phyloP scores from a whole-genome alignment of 1,140 invertebrate genomes.

The Drosophila pseudoananassae region DNA sequence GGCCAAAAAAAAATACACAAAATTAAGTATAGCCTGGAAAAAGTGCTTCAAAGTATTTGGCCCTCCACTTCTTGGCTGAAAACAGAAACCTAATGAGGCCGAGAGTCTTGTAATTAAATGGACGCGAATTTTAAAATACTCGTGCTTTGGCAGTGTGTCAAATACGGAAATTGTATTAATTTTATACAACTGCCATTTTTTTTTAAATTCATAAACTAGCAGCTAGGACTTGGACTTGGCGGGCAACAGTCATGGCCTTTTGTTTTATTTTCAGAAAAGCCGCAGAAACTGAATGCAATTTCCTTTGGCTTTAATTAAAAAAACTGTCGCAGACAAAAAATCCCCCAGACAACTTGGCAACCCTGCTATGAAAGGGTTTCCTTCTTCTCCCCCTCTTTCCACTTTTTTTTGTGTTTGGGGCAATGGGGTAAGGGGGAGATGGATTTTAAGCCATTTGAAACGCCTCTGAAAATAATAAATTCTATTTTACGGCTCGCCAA shows the following conservation, averaged over 20 bases:
- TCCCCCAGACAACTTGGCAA: constrained; percentile 17
- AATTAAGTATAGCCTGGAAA: constrained; percentile 55
- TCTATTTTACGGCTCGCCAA: constrained; percentile 63
- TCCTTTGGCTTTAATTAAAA: constrained; percentile 59
- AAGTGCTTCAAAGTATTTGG: constrained; percentile 24
- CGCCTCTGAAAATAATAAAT: constrained; percentile 70
- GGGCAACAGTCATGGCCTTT: not conserved
- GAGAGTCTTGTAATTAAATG: constrained; percentile 35
- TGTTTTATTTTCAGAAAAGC: not conserved
- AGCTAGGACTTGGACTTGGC: not conserved
- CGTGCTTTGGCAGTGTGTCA: not conserved
- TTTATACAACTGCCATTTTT: not conserved
- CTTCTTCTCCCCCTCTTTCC: not conserved
- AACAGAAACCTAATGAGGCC: constrained; percentile 35
- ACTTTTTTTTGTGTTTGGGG: not conserved
- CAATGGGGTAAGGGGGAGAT: too few relatives aligned
- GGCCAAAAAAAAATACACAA: constrained; percentile 8
- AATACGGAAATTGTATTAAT: not conserved
- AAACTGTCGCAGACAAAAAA: constrained; percentile 42
- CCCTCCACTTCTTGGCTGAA: constrained; percentile 6
- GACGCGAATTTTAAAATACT: constrained; percentile 1
- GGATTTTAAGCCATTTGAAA: constrained; percentile 19
- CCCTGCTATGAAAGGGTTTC: not conserved
- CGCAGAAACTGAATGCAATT: not conserved
- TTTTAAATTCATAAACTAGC: not conserved